These are phyloP conservation scores for Salpingus planirostris DNA, from an alignment of 2,888 invertebrate genomes.

Conservation along the genomic window DNA sequence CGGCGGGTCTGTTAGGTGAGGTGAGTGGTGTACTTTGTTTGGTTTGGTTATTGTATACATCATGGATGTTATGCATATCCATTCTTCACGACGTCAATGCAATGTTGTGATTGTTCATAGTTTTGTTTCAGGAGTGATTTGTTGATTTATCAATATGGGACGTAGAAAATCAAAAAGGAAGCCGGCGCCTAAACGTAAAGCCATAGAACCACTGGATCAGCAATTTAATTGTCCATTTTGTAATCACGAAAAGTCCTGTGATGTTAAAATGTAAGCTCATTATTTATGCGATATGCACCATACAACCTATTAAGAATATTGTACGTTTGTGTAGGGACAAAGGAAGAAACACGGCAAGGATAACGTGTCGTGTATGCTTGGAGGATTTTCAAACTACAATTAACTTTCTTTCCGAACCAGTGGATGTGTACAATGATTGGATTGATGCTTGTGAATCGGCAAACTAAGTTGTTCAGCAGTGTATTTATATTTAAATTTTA, in stretches of 20 bases:
- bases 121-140: too few species aligned
- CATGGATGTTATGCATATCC: too few species aligned
- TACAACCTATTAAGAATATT: too few species aligned
- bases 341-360: slow-evolving; percentile 84
- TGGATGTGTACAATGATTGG: slow-evolving; percentile 99
- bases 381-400: slow-evolving; percentile 96
- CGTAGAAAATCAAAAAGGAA: slow-evolving; percentile 94
- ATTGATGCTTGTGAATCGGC: slow-evolving; percentile 98
- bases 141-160: slow-evolving; percentile 89
- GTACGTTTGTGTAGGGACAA: slow-evolving; percentile 87
- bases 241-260: slow-evolving; percentile 98
- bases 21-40: too few species aligned
- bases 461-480: too few species aligned
- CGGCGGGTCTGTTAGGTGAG: too few species aligned
- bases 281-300: too few species aligned
- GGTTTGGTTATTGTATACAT: too few species aligned
- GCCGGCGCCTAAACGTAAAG: slow-evolving; percentile 90
- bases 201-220: slow-evolving; percentile 85
- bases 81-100: too few species aligned
- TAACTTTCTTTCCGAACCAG: slow-evolving; percentile 91
- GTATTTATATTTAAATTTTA: too few species aligned
- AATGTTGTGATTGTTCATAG: too few species aligned
- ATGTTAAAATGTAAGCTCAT: slow-evolving; percentile 99
- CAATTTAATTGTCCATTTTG: slow-evolving; percentile 99
- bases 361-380: slow-evolving; percentile 89